phyloP scores from a whole-genome alignment of 2,113 vertebrate genomes.

The Micromys minutus region DNA sequence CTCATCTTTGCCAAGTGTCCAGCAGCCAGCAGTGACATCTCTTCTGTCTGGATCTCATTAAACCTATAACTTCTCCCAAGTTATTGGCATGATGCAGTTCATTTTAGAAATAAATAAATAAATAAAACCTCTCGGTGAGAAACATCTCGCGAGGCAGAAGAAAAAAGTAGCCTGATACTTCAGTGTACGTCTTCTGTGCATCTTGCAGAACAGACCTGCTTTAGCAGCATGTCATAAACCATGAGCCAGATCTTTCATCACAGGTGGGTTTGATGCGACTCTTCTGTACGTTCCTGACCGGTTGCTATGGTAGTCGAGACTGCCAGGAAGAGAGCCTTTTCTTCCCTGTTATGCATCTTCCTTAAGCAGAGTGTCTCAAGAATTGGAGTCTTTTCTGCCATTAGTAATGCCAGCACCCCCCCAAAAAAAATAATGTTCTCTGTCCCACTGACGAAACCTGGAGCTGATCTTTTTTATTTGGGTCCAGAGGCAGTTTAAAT shows the following conservation, averaged over 20 bases:
- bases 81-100: background rate
- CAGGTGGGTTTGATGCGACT: background rate
- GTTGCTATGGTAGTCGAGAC: background rate
- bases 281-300: background rate
- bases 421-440: background rate
- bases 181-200: background rate
- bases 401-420: background rate
- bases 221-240: background rate
- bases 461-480: background rate
- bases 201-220: background rate
- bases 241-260: background rate
- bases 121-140: background rate
- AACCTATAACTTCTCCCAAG: background rate
- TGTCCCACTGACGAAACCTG: background rate
- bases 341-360: background rate
- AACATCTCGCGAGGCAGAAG: background rate
- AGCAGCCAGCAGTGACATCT: background rate
- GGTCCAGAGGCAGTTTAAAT: background rate
- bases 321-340: background rate
- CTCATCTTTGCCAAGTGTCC: background rate
- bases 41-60: background rate
- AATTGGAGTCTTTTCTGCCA: background rate
- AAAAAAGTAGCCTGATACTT: background rate
- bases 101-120: background rate
- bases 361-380: background rate